Conservation (phyloP, 2,113 vertebrate species). For the Rhegmatorhina hoffmannsi region DNA sequence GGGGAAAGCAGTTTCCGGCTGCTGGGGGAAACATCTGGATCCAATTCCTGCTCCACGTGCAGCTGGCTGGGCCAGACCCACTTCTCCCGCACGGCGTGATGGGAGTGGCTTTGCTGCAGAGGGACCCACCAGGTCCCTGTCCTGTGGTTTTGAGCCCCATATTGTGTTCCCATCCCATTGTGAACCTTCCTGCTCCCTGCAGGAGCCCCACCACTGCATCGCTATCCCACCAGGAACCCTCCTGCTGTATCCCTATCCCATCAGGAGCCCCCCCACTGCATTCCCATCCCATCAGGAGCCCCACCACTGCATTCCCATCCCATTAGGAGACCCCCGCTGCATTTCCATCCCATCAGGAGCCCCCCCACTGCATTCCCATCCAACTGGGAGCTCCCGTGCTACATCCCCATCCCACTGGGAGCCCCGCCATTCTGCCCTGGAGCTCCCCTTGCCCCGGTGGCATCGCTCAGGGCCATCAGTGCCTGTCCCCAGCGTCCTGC, state of each 20-base stretch:
- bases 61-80: fast-evolving
- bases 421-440: fast-evolving
- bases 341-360: fast-evolving
- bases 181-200: neutral
- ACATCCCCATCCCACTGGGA: too few relatives aligned
- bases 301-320: neutral
- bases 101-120: neutral
- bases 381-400: neutral
- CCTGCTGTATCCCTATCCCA: neutral
- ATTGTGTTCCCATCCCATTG: neutral
- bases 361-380: neutral
- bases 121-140: fast-evolving
- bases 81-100: fast-evolving
- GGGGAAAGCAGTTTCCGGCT: neutral
- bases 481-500: neutral
- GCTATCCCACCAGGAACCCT: neutral
- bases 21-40: constrained; percentile 51
- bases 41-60: neutral
- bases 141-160: neutral
- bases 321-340: neutral
- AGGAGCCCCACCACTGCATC: too few relatives aligned
- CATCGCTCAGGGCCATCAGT: neutral
- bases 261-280: too few relatives aligned
- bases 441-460: neutral
- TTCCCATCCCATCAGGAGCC: neutral